These are phyloP conservation scores for Tetranychus urticae DNA, from an alignment of 1,140 invertebrate genomes.

Conservation along the genomic window DNA sequence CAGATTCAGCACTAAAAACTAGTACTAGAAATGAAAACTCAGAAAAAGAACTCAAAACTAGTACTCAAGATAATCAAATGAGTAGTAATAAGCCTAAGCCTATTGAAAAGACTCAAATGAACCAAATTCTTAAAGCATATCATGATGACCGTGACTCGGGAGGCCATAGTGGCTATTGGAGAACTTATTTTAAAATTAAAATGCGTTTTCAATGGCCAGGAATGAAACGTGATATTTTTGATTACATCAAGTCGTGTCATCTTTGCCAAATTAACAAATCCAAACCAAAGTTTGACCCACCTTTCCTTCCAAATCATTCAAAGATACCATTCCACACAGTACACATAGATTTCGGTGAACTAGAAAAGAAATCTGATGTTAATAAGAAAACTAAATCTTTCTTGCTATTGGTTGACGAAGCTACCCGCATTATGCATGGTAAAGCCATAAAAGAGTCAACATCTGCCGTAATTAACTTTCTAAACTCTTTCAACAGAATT, in stretches of 20 bases:
- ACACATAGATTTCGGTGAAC: not conserved
- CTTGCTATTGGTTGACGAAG: not conserved
- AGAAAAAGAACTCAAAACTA: no score
- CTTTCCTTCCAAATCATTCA: not conserved
- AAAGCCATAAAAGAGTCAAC: not conserved
- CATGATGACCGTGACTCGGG: not conserved
- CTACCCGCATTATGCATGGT: not conserved
- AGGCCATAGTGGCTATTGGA: not conserved
- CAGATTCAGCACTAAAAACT: no score
- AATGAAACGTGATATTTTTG: not conserved
- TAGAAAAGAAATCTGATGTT: not conserved
- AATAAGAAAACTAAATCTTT: not conserved
- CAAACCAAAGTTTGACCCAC: not conserved
- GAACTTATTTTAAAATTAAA: not conserved
- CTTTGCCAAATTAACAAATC: not conserved
- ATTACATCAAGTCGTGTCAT: not conserved
- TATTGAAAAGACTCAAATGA: no score
- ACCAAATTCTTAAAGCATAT: not conserved
- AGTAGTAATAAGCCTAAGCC: not conserved
- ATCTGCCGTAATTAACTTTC: not conserved
- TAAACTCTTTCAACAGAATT: not conserved
- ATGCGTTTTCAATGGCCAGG: not conserved
- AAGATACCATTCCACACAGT: not conserved
- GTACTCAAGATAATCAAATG: no score
- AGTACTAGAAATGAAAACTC: no score